Evolutionary conservation across 2,113 vertebrate species (phyloP).

Genomic region (Grammomys dolichurus): DNA sequence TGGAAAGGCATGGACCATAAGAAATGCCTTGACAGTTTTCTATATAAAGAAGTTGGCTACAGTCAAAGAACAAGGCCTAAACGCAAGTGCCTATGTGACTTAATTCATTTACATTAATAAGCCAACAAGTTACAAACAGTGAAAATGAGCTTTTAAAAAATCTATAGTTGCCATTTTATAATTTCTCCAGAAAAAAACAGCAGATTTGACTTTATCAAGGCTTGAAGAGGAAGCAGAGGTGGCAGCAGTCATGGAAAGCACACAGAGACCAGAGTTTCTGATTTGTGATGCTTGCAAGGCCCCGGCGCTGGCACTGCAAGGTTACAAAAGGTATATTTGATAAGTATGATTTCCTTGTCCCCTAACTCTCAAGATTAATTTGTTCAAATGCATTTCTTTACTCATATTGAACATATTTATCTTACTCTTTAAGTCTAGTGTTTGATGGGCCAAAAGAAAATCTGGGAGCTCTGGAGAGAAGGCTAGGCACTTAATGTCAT

Average conservation of each 20-base stretch:
- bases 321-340: not conserved
- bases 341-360: not conserved
- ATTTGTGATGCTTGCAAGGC: not conserved
- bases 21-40: not conserved
- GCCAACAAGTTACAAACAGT: slow-evolving; percentile 25
- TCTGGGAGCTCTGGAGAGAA: not conserved
- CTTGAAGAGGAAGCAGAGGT: not conserved
- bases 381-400: slow-evolving; percentile 19
- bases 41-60: not conserved
- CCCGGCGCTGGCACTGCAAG: not conserved
- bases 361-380: not conserved
- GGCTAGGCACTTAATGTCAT: not conserved
- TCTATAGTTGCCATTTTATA: slow-evolving; percentile 18
- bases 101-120: slow-evolving; percentile 39
- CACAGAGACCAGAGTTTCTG: not conserved
- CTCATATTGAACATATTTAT: not conserved
- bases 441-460: slow-evolving; percentile 44
- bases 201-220: not conserved
- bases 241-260: not conserved
- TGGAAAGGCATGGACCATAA: slow-evolving; percentile 24
- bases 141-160: not conserved
- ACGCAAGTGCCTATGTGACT: slow-evolving; percentile 14
- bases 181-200: not conserved
- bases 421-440: not conserved
- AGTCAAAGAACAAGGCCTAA: slow-evolving; percentile 42